A percentile compares a stretch with the other conserved stretches of the same genome.
These are phyloP conservation scores for Pyrrhia umbra DNA, from an alignment of 2,888 invertebrate species.

Conservation along the genomic window DNA sequence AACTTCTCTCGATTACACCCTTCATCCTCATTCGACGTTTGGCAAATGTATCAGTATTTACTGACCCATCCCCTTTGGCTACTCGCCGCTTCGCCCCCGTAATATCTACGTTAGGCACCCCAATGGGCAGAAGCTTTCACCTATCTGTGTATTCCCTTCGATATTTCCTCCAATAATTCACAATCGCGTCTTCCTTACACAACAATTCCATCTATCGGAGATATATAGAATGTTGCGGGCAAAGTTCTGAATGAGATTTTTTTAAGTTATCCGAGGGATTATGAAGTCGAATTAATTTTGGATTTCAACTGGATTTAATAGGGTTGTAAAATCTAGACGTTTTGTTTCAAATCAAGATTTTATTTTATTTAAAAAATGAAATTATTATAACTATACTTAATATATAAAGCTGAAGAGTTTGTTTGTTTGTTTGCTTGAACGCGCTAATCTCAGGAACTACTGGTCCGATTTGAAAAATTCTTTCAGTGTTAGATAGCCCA, in stretches of 20 bases:
- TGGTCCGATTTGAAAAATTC: too few species aligned
- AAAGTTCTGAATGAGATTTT: slow-evolving; percentile 22
- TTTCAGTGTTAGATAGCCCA: too few species aligned
- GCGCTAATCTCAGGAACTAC: too few species aligned
- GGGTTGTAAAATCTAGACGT: too few species aligned
- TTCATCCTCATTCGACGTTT: slow-evolving; percentile 22
- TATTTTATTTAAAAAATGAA: too few species aligned
- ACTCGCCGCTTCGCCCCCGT: slow-evolving; percentile 51
- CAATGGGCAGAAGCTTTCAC: slow-evolving; percentile 73
- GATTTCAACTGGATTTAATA: neutral
- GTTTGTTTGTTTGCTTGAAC: too few species aligned
- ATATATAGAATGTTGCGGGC: slow-evolving; percentile 55
- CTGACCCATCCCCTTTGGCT: slow-evolving; percentile 51
- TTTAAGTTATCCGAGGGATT: neutral
- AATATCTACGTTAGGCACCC: slow-evolving; percentile 62
- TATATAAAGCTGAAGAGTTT: too few species aligned
- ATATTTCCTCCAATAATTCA: slow-evolving; percentile 78
- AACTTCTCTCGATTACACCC: slow-evolving; percentile 35
- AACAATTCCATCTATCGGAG: slow-evolving; percentile 77
- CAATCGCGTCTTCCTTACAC: slow-evolving; percentile 80
- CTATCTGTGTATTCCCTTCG: slow-evolving; percentile 67
- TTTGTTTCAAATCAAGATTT: too few species aligned
- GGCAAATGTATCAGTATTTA: slow-evolving; percentile 59
- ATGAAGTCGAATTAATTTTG: neutral
- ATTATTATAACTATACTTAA: too few species aligned